phyloP scores from a whole-genome alignment of 2,888 invertebrate species.

The Disparrhopalites patrizii region DNA sequence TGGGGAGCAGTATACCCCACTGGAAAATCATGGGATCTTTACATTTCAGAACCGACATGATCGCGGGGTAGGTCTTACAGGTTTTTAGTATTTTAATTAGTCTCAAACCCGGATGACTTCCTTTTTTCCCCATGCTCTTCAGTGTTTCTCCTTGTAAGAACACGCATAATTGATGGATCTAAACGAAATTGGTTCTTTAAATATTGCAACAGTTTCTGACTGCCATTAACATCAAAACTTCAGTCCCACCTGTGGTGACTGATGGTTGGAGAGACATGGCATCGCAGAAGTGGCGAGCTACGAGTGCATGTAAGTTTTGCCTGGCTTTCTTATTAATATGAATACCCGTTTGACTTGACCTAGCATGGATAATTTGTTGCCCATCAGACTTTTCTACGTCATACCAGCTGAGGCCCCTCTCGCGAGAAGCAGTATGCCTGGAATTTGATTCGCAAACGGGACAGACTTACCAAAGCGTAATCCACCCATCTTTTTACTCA shows the following conservation, averaged over 20 bases:
- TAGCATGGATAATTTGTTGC: not conserved
- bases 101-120: too few species aligned
- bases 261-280: conserved; percentile 33
- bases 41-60: conserved; percentile 32
- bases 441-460: conserved; percentile 15
- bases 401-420: conserved; percentile 32
- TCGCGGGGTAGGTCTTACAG: conserved; percentile 23
- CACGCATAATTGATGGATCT: not conserved
- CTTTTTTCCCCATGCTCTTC: not conserved
- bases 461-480: conserved; percentile 31
- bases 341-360: not conserved
- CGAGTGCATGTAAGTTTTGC: conserved; percentile 26
- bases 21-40: conserved; percentile 17
- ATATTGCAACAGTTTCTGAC: conserved; percentile 34
- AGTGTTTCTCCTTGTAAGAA: not conserved
- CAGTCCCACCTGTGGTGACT: conserved; percentile 24
- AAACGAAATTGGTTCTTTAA: too few species aligned
- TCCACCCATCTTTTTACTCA: not conserved
- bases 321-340: not conserved
- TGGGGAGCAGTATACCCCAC: not conserved
- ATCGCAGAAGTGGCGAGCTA: conserved; percentile 36
- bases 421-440: too few species aligned
- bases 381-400: conserved; percentile 23
- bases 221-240: conserved; percentile 30
- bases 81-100: too few species aligned